phyloP scores from a whole-genome alignment of 1,140 invertebrate species.

The Phortica variegata region DNA sequence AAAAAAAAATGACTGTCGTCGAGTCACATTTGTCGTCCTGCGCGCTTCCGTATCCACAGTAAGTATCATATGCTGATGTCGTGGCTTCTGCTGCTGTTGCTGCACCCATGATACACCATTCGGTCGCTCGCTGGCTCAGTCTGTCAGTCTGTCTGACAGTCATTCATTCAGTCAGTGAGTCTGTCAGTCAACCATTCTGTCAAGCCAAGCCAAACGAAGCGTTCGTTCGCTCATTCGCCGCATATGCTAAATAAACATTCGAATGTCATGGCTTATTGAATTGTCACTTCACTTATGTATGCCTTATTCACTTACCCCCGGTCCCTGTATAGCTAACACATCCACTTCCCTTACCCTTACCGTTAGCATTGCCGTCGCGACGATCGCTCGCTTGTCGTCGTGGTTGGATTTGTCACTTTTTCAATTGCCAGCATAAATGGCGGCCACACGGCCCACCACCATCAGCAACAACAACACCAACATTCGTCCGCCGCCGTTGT shows the following conservation, averaged over 20 bases:
- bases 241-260: constrained; percentile 55
- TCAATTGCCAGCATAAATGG: constrained; percentile 45
- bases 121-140: too few relatives aligned
- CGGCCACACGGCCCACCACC: constrained; percentile 36
- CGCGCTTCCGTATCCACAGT: constrained; percentile 19
- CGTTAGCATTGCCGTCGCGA: too few relatives aligned
- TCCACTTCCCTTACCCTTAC: too few relatives aligned
- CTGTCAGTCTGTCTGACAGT: too few relatives aligned
- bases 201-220: constrained; percentile 38
- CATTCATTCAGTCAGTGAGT: too few relatives aligned
- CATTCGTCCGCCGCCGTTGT: constrained; percentile 15
- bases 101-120: too few relatives aligned
- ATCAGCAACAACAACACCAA: constrained; percentile 9
- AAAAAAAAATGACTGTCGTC: too few relatives aligned
- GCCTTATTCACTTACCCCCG: constrained; percentile 22
- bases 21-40: too few relatives aligned
- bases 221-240: constrained; percentile 51
- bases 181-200: too few relatives aligned
- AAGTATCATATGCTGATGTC: too few relatives aligned
- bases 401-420: constrained; percentile 27
- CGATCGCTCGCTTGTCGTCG: not conserved
- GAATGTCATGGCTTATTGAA: constrained; percentile 56
- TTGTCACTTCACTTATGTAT: constrained; percentile 56
- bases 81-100: not conserved
- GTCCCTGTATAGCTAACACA: constrained; percentile 5